Base-by-base conservation (phyloP, 2,797 vertebrate genomes). In the Sternotherus odoratus region DNA sequence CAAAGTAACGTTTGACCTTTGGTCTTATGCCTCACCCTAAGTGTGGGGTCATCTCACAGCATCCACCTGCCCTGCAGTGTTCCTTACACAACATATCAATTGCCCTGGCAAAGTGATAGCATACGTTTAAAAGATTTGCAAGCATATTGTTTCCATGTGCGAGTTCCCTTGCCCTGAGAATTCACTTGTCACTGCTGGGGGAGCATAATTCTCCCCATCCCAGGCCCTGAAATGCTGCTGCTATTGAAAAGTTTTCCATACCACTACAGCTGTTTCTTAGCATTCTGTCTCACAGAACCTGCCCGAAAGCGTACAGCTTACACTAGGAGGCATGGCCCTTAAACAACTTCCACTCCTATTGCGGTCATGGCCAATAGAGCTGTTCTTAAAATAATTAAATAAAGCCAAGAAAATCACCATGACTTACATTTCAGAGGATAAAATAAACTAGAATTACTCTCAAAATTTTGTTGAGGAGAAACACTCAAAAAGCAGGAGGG, bases 131-230 rank as follows among this genome's bases (percentile, higher is more conserved):
- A 94, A 91, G 91, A 51, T 93, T 91, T 94, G 88, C 89, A 85
- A 93, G 87, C 97, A 96, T 97, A 95, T 97, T 97, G 97, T 88
- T 97, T 96, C 97, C 97, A 97, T 96, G 96, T 97, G 97, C 16
- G 82, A 94, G 90, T 57, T 95, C 85, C 83, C 84, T 82, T 85
- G 88, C 94, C 82, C 95, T 95, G 95, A 92, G 96, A 97, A 93
- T 19, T 96, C 95, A 92, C 88, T 97, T 95, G 94, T 96, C 82
- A 90, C 90, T 96, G 95, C 88, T 96, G 95, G 87, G 87, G 90
- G 92, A 96, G 88, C 87, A 83, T 0, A 0, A 72, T 96, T 96
- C 94, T 91, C 96, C 95, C 87, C 91, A 94, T 46, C 87, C 54
- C 72, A 88, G 89, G 80, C 80, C 86, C 89, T 95, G 79, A 39